Evolutionary conservation across 2,797 vertebrate genomes (phyloP).

Genomic region (Phalloptychus januarius): DNA sequence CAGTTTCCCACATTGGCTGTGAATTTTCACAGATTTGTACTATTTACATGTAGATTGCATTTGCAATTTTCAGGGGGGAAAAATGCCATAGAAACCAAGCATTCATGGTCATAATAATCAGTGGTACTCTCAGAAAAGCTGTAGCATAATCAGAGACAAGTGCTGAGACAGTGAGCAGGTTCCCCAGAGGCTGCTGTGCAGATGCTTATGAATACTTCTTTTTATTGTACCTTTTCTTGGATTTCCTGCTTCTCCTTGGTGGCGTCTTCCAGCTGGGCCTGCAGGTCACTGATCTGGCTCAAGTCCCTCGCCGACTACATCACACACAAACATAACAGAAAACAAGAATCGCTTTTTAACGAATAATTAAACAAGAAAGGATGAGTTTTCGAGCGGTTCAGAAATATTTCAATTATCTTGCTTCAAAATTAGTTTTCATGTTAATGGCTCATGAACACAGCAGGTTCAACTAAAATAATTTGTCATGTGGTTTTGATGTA

Average conservation of each 20-base stretch:
- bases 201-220: conserved; percentile 49
- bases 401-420: conserved; percentile 25
- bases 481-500: conserved; percentile 46
- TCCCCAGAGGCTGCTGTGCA: conserved; percentile 38
- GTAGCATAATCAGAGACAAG: conserved; percentile 62
- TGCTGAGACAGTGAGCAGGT: conserved; percentile 35
- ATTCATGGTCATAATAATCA: conserved; percentile 61
- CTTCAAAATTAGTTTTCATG: conserved; percentile 12
- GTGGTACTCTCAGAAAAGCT: conserved; percentile 47
- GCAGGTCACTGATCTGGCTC: conserved; percentile 96
- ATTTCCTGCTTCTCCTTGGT: conserved; percentile 96
- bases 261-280: conserved; percentile 93
- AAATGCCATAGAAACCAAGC: conserved; percentile 30
- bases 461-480: conserved; percentile 32
- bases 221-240: conserved; percentile 95
- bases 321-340: conserved; percentile 16
- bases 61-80: conserved; percentile 31
- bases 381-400: not conserved
- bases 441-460: conserved; percentile 26
- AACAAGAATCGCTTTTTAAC: conserved; percentile 7
- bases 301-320: conserved; percentile 91
- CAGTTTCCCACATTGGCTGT: conserved; percentile 33
- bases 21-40: conserved; percentile 46
- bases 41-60: conserved; percentile 64
- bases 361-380: not conserved